Evolutionary conservation across 2,888 invertebrate genomes (phyloP).

Genomic region (Hymenopus coronatus): DNA sequence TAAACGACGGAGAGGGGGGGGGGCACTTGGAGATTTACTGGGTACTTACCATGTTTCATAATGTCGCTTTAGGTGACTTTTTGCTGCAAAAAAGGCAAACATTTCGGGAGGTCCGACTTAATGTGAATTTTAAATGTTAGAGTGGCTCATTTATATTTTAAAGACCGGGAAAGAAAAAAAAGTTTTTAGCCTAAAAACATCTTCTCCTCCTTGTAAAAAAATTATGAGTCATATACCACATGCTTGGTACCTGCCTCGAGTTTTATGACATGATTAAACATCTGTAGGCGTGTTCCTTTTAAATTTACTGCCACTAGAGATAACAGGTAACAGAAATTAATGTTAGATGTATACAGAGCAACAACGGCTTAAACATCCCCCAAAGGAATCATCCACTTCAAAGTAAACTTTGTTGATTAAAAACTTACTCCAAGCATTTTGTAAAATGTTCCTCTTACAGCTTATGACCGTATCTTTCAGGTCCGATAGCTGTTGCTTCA

Average conservation of each 20-base stretch:
- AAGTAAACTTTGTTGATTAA: not conserved
- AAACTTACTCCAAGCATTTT: no score
- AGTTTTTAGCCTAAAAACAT: not conserved
- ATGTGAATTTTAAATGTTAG: constrained; percentile 15
- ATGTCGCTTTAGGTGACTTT: constrained; percentile 2
- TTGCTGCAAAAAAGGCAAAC: not conserved
- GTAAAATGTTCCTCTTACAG: no score
- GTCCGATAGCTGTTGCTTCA: no score
- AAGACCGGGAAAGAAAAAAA: not conserved
- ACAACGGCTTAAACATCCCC: not conserved
- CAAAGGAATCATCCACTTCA: not conserved
- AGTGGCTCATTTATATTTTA: constrained; percentile 18
- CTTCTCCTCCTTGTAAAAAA: not conserved
- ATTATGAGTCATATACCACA: not conserved
- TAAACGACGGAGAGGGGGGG: not conserved
- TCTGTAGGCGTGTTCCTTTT: not conserved
- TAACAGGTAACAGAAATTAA: not conserved
- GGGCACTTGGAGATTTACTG: constrained; percentile 7
- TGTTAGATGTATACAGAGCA: not conserved
- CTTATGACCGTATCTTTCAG: no score
- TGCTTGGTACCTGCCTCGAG: not conserved
- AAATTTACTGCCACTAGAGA: not conserved
- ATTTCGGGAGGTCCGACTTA: constrained; percentile 4
- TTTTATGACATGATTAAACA: not conserved
- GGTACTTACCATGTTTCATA: constrained; percentile 19